Conservation (phyloP, 2,113 vertebrate genomes). For the Gymnobelideus leadbeateri region DNA sequence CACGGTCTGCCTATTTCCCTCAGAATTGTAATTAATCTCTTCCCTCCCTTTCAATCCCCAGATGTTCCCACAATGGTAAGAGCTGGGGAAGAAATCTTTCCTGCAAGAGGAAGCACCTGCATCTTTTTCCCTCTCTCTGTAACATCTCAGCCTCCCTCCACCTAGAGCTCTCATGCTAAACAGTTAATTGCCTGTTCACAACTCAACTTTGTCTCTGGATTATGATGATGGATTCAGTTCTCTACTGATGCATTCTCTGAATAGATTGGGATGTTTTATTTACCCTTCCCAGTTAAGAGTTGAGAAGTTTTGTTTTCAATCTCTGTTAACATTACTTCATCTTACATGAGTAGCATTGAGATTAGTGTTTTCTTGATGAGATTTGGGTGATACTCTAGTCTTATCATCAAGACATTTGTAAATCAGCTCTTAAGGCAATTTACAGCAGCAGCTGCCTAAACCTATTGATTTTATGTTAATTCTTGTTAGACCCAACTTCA, state of each 20-base stretch:
- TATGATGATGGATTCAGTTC: background rate
- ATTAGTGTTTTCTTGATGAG: background rate
- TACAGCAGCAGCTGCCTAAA: background rate
- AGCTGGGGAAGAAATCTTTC: background rate
- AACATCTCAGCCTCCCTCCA: background rate
- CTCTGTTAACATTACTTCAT: background rate
- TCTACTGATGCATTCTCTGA: background rate
- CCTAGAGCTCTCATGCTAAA: background rate
- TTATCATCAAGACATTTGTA: background rate
- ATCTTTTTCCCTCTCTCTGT: background rate
- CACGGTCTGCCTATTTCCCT: background rate
- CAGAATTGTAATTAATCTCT: background rate
- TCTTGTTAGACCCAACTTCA: background rate
- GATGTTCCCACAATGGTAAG: background rate
- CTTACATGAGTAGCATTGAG: background rate
- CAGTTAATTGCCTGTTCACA: background rate
- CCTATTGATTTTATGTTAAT: background rate
- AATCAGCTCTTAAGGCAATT: background rate
- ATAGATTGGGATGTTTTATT: background rate
- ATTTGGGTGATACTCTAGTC: background rate
- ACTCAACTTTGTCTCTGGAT: background rate
- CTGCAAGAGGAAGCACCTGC: background rate
- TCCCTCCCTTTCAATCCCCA: background rate
- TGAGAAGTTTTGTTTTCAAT: background rate
- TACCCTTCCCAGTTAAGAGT: background rate